Conservation (phyloP, 2,888 invertebrate genomes). For the Polydrusus cervinus region DNA sequence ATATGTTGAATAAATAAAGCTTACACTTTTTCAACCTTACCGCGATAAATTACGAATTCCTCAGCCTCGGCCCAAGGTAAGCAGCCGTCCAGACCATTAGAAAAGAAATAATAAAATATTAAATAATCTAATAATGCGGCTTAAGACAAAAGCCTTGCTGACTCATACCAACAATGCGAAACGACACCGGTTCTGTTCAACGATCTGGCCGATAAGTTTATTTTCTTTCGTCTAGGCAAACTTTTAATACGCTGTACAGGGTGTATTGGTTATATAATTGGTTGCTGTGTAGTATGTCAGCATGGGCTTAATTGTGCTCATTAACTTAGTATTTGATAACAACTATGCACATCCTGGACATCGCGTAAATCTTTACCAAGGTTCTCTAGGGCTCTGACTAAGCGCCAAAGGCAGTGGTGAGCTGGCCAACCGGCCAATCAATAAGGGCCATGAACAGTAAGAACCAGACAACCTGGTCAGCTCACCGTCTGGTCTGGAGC, state of each 20-base stretch:
- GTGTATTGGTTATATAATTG: background rate
- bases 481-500: no score
- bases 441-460: no score
- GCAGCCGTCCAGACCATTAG: constrained; percentile 33
- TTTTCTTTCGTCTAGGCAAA: constrained; percentile 15
- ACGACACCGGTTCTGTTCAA: constrained; percentile 24
- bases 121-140: constrained; percentile 40
- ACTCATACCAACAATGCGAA: constrained; percentile 37
- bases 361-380: no score
- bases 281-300: no score
- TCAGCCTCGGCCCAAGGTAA: constrained; percentile 30
- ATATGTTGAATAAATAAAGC: background rate
- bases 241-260: constrained; percentile 4
- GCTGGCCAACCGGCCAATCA: no score
- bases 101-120: constrained; percentile 36
- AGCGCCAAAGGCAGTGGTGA: no score
- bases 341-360: no score
- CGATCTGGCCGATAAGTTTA: background rate
- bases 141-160: constrained; percentile 44
- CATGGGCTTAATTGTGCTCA: no score
- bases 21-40: constrained; percentile 17
- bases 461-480: no score
- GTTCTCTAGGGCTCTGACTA: no score
- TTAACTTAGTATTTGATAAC: no score
- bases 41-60: constrained; percentile 20